Evolutionary conservation across 2,888 invertebrate species (phyloP).

Genomic region (Loripinus fragilis): DNA sequence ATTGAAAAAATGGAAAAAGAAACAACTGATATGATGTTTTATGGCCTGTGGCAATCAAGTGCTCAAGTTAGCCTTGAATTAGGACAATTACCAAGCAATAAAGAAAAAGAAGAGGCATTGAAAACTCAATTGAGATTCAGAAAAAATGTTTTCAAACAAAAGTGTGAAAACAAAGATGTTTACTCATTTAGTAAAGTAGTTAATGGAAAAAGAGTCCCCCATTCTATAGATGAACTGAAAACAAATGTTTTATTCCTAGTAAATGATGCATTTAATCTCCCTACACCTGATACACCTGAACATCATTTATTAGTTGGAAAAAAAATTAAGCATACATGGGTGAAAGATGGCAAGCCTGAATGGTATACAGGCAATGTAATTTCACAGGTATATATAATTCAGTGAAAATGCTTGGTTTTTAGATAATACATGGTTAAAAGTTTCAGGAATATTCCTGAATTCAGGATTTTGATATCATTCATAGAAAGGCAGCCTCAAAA

Average conservation of each 20-base stretch:
- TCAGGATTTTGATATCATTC: too few species aligned
- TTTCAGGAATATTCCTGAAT: too few species aligned
- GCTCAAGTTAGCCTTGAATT: neutral
- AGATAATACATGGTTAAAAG: too few species aligned
- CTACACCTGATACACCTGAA: neutral
- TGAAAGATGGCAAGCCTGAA: slow-evolving; percentile 18
- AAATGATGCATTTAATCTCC: neutral
- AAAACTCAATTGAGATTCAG: slow-evolving; percentile 34
- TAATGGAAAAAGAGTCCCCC: slow-evolving; percentile 12
- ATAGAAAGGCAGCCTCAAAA: too few species aligned
- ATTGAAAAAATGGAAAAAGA: neutral
- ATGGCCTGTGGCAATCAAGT: neutral
- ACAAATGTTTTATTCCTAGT: slow-evolving; percentile 24
- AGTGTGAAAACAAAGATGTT: neutral
- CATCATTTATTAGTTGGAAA: slow-evolving; percentile 22
- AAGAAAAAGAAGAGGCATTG: slow-evolving; percentile 30
- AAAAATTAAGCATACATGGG: slow-evolving; percentile 15
- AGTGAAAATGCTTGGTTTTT: too few species aligned
- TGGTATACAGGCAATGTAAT: slow-evolving; percentile 32
- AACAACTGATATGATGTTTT: neutral
- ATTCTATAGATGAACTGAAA: slow-evolving; percentile 28
- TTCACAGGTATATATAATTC: slow-evolving; percentile 37
- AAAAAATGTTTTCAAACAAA: slow-evolving; percentile 35
- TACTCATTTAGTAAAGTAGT: neutral
- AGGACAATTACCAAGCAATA: slow-evolving; percentile 3